phyloP scores from a whole-genome alignment of 1,140 invertebrate species.

The Andricus grossulariae region DNA sequence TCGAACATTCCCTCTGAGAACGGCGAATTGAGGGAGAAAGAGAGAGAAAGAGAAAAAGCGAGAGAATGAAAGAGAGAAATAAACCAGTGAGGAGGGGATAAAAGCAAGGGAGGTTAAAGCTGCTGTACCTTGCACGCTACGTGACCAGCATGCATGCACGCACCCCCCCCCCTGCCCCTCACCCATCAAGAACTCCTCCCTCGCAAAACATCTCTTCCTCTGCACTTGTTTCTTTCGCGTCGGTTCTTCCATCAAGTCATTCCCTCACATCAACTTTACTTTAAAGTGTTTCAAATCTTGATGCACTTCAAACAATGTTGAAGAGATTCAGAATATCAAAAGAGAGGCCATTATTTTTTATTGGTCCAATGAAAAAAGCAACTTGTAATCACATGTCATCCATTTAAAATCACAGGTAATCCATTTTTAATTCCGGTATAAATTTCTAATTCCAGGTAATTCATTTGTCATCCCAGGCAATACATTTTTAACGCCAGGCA shows the following conservation, averaged over 20 bases:
- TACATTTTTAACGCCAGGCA: too few relatives aligned
- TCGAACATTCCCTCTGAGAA: slow-evolving; percentile 14
- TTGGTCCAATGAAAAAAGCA: too few relatives aligned
- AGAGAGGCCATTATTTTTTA: background rate
- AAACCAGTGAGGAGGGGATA: slow-evolving; percentile 41
- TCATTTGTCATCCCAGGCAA: too few relatives aligned
- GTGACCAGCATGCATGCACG: slow-evolving; percentile 72
- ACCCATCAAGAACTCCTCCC: slow-evolving; percentile 22
- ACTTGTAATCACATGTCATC: too few relatives aligned
- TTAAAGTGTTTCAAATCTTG: slow-evolving; percentile 1
- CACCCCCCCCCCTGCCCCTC: slow-evolving; percentile 47
- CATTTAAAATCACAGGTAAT: too few relatives aligned
- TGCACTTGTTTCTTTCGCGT: slow-evolving; percentile 47
- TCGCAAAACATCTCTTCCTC: slow-evolving; percentile 37
- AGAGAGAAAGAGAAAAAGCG: slow-evolving; percentile 31
- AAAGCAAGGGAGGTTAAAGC: slow-evolving; percentile 45
- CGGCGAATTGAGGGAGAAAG: slow-evolving; percentile 36
- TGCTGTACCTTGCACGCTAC: slow-evolving; percentile 67
- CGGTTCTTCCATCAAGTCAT: slow-evolving; percentile 44
- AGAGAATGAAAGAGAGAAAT: slow-evolving; percentile 33
- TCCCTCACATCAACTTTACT: slow-evolving; percentile 48
- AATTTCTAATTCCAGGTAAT: too few relatives aligned
- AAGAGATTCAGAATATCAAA: background rate
- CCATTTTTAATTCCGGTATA: too few relatives aligned
- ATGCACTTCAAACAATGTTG: background rate